Conservation (phyloP, 2,888 invertebrate species). For the Tetragonula carbonaria region DNA sequence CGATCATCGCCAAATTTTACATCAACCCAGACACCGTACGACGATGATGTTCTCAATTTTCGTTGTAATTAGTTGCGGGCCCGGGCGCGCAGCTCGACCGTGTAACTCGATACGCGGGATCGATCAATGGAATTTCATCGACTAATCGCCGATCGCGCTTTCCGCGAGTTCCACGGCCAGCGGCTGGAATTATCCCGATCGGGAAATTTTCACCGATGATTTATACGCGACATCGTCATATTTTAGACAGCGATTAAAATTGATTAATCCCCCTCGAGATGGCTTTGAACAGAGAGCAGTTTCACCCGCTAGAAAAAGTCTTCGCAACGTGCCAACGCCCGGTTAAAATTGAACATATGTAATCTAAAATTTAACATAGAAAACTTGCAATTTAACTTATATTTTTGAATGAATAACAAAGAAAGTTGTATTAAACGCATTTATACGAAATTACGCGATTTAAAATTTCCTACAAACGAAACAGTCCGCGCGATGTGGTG, state of each 20-base stretch:
- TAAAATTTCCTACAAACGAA: no score
- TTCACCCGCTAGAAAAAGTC: neutral
- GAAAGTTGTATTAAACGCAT: no score
- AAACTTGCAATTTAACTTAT: no score
- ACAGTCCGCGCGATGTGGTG: no score
- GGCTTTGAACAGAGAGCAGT: neutral
- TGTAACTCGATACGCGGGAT: constrained; percentile 50
- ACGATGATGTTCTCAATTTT: constrained; percentile 64
- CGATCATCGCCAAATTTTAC: constrained; percentile 64
- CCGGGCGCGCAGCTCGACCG: constrained; percentile 25
- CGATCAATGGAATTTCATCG: constrained; percentile 55
- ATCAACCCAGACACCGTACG: constrained; percentile 32
- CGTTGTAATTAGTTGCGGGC: constrained; percentile 61
- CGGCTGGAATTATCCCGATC: neutral
- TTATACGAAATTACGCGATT: no score
- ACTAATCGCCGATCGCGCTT: constrained; percentile 47
- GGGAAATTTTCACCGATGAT: neutral
- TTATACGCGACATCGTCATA: neutral
- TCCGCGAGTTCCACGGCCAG: constrained; percentile 9
- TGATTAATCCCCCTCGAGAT: no score
- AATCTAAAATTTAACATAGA: no score
- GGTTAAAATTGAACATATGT: no score
- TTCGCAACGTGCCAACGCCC: no score
- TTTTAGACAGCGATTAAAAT: no score
- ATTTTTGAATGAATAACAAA: no score